Evolutionary conservation across 2,888 invertebrate genomes (phyloP).

Genomic region (Volucella inanis): DNA sequence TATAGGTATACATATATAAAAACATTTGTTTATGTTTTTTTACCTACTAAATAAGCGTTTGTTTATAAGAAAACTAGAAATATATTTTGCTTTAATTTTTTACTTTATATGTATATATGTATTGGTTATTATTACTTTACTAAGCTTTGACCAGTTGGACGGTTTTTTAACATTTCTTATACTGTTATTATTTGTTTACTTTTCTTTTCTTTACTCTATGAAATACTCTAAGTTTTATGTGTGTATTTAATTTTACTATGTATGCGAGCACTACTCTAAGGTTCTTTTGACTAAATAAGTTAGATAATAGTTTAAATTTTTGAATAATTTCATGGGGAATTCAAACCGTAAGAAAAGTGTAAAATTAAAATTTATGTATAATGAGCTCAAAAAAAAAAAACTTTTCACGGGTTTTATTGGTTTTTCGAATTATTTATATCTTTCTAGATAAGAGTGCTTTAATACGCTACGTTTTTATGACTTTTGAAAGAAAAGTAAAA

Average conservation of each 20-base stretch:
- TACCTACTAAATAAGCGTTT: constrained; percentile 22
- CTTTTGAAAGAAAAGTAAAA: too few relatives aligned
- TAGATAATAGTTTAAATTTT: too few relatives aligned
- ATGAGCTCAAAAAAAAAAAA: too few relatives aligned
- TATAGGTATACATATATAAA: not conserved
- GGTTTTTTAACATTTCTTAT: constrained; percentile 36
- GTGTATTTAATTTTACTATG: not conserved
- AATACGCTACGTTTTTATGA: too few relatives aligned
- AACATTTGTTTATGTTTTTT: constrained; percentile 10
- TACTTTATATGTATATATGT: constrained; percentile 5
- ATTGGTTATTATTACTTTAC: constrained; percentile 13
- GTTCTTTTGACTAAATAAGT: too few relatives aligned
- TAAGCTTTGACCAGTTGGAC: constrained; percentile 60
- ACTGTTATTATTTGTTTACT: constrained; percentile 4
- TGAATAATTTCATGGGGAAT: too few relatives aligned
- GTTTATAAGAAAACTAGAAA: constrained; percentile 43
- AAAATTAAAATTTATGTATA: too few relatives aligned
- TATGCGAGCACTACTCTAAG: not conserved
- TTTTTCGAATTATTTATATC: too few relatives aligned
- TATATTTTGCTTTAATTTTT: constrained; percentile 27
- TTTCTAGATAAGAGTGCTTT: too few relatives aligned
- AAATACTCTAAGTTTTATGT: not conserved
- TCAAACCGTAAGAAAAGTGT: too few relatives aligned
- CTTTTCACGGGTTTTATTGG: too few relatives aligned
- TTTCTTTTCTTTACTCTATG: not conserved